Evolutionary conservation across 2,113 vertebrate genomes (phyloP).

Genomic region (Synodontis membranacea): DNA sequence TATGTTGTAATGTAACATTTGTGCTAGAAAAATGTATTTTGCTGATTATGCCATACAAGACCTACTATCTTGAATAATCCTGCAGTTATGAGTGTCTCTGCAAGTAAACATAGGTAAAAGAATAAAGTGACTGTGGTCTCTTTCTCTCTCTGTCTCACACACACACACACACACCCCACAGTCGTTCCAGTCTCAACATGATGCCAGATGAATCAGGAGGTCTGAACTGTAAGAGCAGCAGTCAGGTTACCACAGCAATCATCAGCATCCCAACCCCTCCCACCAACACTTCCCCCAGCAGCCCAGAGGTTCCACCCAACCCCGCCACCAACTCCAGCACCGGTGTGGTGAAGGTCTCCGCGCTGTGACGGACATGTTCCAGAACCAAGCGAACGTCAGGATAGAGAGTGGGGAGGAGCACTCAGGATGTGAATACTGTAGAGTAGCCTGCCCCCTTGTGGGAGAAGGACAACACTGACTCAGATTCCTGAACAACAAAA

Average conservation of each 20-base stretch:
- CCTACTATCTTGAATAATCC: not conserved
- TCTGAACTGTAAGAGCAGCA: slow-evolving; percentile 89
- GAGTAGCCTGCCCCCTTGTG: slow-evolving; percentile 68
- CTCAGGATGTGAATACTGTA: slow-evolving; percentile 54
- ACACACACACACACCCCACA: slow-evolving; percentile 59
- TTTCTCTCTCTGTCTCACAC: slow-evolving; percentile 38
- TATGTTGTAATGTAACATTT: not conserved
- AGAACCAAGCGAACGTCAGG: slow-evolving; percentile 10
- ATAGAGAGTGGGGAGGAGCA: slow-evolving; percentile 61
- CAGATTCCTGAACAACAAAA: slow-evolving; percentile 60
- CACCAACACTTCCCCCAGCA: slow-evolving; percentile 80
- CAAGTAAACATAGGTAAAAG: not conserved
- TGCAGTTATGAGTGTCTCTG: not conserved
- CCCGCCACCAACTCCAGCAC: slow-evolving; percentile 66
- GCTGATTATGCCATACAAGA: not conserved
- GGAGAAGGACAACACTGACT: slow-evolving; percentile 66
- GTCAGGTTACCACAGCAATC: slow-evolving; percentile 95
- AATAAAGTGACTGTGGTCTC: not conserved
- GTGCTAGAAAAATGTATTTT: not conserved
- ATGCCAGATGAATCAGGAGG: slow-evolving; percentile 86
- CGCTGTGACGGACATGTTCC: slow-evolving; percentile 78
- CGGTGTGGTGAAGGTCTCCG: slow-evolving; percentile 92
- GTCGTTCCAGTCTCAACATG: slow-evolving; percentile 98
- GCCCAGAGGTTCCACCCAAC: slow-evolving; percentile 71
- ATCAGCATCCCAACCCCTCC: slow-evolving; percentile 96